phyloP scores from a whole-genome alignment of 2,888 invertebrate species.

The Synergus umbraculus region DNA sequence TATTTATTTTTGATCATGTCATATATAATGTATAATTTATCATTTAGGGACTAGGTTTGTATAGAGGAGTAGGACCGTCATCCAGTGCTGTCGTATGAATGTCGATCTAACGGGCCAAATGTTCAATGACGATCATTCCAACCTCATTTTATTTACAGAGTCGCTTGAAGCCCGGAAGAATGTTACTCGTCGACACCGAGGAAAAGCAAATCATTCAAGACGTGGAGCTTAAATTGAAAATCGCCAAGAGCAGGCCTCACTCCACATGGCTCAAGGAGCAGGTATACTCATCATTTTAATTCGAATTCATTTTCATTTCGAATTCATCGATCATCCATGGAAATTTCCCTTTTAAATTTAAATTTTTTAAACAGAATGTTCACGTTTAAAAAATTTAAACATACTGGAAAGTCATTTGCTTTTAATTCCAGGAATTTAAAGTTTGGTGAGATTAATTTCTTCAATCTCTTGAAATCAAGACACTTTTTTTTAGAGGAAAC shows the following conservation, averaged over 20 bases:
- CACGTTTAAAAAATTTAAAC: too few relatives aligned
- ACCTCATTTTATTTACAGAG: slow-evolving; percentile 82
- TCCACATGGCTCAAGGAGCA: slow-evolving; percentile 93
- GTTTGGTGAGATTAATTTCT: too few relatives aligned
- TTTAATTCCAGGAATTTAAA: not conserved
- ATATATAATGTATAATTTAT: slow-evolving; percentile 70
- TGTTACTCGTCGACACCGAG: slow-evolving; percentile 97
- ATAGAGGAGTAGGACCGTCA: slow-evolving; percentile 73
- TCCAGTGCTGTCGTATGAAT: slow-evolving; percentile 71
- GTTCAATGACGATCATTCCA: slow-evolving; percentile 65
- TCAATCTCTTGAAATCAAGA: too few relatives aligned
- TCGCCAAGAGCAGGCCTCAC: slow-evolving; percentile 93
- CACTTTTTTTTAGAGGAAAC: too few relatives aligned
- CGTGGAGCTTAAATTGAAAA: slow-evolving; percentile 92
- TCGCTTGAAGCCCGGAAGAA: slow-evolving; percentile 97
- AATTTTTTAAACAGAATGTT: not conserved
- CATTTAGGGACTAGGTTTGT: slow-evolving; percentile 75
- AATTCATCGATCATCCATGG: not conserved
- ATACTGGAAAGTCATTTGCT: not conserved
- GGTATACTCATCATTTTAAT: slow-evolving; percentile 78
- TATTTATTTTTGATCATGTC: slow-evolving; percentile 73
- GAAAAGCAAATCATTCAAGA: slow-evolving; percentile 95
- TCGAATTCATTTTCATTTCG: not conserved
- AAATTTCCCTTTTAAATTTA: not conserved
- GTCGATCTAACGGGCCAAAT: slow-evolving; percentile 59